These are phyloP conservation scores for Coboldia fuscipes DNA, from an alignment of 1,140 invertebrate genomes.

Conservation along the genomic window DNA sequence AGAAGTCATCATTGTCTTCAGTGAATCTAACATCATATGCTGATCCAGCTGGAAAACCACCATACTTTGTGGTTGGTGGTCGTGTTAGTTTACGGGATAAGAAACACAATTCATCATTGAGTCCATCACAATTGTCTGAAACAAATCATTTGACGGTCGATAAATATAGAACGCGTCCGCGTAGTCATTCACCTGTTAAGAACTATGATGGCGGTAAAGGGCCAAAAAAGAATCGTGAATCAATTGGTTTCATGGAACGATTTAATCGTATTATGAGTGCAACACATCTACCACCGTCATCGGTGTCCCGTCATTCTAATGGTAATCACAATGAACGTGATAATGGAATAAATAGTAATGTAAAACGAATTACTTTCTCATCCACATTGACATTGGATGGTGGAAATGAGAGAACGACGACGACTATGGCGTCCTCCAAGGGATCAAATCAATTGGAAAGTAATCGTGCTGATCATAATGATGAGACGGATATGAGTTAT, in stretches of 20 bases:
- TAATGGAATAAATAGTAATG: neutral
- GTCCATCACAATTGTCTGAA: neutral
- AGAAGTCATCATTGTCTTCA: too few relatives aligned
- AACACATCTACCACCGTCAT: neutral
- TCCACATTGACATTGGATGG: neutral
- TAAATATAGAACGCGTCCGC: neutral
- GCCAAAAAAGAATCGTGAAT: neutral
- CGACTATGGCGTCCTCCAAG: too few relatives aligned
- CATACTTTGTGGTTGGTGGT: neutral
- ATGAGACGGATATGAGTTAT: too few relatives aligned
- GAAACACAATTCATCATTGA: neutral
- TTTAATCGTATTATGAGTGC: neutral
- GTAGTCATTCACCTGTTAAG: slow-evolving; percentile 1
- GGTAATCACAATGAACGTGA: neutral
- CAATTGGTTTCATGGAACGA: neutral
- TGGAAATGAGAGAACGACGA: neutral
- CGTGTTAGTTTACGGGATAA: neutral
- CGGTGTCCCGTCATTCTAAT: neutral
- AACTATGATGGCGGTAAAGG: too few relatives aligned
- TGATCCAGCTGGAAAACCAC: too few relatives aligned
- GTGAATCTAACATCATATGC: too few relatives aligned
- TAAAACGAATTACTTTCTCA: neutral
- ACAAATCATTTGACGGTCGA: neutral
- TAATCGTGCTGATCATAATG: too few relatives aligned
- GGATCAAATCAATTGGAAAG: too few relatives aligned